Percentiles rank a stretch among this genome's conserved stretches.
phyloP scores from a whole-genome alignment of 2,113 vertebrate genomes.

The Notothenia coriiceps region DNA sequence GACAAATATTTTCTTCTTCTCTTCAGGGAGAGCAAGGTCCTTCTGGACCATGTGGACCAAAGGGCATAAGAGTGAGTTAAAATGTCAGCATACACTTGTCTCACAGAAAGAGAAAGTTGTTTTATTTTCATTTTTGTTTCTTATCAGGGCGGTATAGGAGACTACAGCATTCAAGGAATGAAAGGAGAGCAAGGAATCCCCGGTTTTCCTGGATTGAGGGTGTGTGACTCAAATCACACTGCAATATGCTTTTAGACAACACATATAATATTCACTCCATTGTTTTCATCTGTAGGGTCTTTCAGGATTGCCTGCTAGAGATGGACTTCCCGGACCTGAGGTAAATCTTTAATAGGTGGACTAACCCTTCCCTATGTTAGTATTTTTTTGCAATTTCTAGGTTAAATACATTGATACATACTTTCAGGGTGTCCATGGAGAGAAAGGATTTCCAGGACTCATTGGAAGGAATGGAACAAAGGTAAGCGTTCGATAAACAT shows the following conservation, averaged over 20 bases:
- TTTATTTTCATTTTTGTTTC: background rate
- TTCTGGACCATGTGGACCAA: conserved; percentile 67
- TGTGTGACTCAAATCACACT: conserved; percentile 28
- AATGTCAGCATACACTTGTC: background rate
- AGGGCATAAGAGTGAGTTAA: conserved; percentile 51
- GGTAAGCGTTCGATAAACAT: conserved; percentile 45
- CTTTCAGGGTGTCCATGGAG: conserved; percentile 58
- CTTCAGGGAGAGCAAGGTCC: conserved; percentile 64
- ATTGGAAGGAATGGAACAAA: conserved; percentile 64
- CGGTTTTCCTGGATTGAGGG: conserved; percentile 64
- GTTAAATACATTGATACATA: conserved; percentile 6
- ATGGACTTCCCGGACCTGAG: conserved; percentile 52
- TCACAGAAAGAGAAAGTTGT: background rate
- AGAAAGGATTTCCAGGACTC: conserved; percentile 62
- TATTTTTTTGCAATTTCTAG: background rate
- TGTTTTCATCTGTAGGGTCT: conserved; percentile 50
- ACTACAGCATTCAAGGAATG: background rate
- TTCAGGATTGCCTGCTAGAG: conserved; percentile 46
- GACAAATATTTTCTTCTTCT: background rate
- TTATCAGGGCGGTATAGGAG: conserved; percentile 39
- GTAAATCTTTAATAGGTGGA: conserved; percentile 27
- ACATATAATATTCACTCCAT: background rate
- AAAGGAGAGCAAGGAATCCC: conserved; percentile 70
- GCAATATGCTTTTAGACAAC: background rate
- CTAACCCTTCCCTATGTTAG: background rate